Base-by-base conservation (phyloP, 2,113 vertebrate species). In the Eurypyga helias region DNA sequence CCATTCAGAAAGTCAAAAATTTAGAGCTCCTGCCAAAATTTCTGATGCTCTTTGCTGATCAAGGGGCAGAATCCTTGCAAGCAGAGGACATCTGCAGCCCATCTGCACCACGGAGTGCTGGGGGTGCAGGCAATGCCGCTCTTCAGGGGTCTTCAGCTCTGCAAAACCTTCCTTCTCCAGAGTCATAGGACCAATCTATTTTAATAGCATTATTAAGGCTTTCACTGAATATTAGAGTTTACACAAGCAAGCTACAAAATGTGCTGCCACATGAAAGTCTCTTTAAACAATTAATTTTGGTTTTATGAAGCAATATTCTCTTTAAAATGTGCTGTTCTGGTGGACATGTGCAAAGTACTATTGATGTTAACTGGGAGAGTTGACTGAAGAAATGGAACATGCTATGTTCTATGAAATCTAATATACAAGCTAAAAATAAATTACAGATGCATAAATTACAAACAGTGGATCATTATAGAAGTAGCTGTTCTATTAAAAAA, bases 61-160 rank as follows among this genome's bases (percentile, higher is more conserved):
- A 29, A 85, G 67, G 54, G 36, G 46, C 9, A 57, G 67, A 81
- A 18, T 2, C 36, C 60, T 34, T 49, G 17, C 2, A 9, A 48
- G 48, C 51, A 13, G 11, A 34, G 29, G 17, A 13, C 5, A 1
- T 6, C 10, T 17, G 60, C n/a, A 66, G 23, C 11, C n/a, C 23
- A 36, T 4, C 34, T 28, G 36, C 38, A n/a, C 17, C 0, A 0
- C 1, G 0, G 24, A 36, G 23, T 1, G 3, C 45, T 19, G 21
- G 9, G 19, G 13, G 2, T 6, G 7, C 41, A 18, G 65, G 33
- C 33, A 55, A 14, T 2, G 51, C 49, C 36, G 25, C 14, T 57
- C 23, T 51, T 38, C 17, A 1, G 66, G 26, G 66, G 2, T 33
- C 54, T 61, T 9, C 16, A 5, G 12, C 48, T 66, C 21, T 81